A percentile compares a stretch with the other conserved stretches of the same genome.
Conservation (phyloP, 2,797 vertebrate genomes). For the Brachyrhaphis roseni region DNA sequence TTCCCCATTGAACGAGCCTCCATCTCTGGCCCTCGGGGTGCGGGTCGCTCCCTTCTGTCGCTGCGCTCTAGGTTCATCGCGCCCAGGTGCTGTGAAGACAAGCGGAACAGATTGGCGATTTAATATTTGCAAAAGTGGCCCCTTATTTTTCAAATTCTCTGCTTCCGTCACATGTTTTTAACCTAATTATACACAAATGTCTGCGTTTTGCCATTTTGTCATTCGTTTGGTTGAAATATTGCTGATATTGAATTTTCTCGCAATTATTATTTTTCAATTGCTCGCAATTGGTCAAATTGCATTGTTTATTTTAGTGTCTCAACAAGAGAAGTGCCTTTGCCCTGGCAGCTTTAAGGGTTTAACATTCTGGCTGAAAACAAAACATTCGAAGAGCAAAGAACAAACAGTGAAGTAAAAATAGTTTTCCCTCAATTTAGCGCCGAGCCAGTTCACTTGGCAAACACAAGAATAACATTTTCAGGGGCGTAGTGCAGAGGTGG, state of each 20-base stretch:
- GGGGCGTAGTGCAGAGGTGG: background rate
- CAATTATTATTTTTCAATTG: slow-evolving; percentile 17
- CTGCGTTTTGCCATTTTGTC: slow-evolving; percentile 5
- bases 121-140: background rate
- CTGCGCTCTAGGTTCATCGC: slow-evolving; percentile 85
- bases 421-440: slow-evolving; percentile 4
- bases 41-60: slow-evolving; percentile 66
- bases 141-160: slow-evolving; percentile 7
- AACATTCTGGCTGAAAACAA: slow-evolving; percentile 12
- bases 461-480: slow-evolving; percentile 16
- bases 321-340: slow-evolving; percentile 26
- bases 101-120: slow-evolving; percentile 16
- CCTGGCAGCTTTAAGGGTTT: slow-evolving; percentile 21
- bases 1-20: slow-evolving; percentile 86
- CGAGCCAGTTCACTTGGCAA: slow-evolving; percentile 22
- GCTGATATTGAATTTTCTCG: slow-evolving; percentile 22
- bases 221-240: slow-evolving; percentile 21
- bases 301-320: slow-evolving; percentile 37
- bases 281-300: slow-evolving; percentile 39
- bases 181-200: slow-evolving; percentile 24
- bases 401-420: slow-evolving; percentile 17
- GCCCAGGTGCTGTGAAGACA: slow-evolving; percentile 53
- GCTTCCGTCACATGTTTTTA: slow-evolving; percentile 12
- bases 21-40: slow-evolving; percentile 83
- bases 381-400: slow-evolving; percentile 19